Evolutionary conservation across 2,888 invertebrate species (phyloP).

Genomic region (Pocota personata): DNA sequence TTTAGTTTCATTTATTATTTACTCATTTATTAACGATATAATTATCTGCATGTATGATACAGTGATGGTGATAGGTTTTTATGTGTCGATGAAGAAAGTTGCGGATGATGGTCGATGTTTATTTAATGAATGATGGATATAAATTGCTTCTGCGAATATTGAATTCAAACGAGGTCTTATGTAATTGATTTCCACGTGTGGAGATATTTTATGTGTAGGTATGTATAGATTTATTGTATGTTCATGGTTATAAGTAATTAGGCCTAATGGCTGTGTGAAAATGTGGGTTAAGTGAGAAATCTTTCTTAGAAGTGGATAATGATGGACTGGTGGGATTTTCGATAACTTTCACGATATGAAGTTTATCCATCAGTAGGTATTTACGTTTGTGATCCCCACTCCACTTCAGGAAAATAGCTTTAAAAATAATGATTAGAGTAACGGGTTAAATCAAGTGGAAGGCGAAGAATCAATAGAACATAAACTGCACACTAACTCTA

Average conservation of each 20-base stretch:
- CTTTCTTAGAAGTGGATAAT: slow-evolving; percentile 1
- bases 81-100: slow-evolving; percentile 8
- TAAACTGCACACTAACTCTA: too few relatives aligned
- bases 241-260: slow-evolving; percentile 16
- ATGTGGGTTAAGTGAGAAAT: slow-evolving; percentile 26
- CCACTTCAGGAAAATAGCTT: too few relatives aligned
- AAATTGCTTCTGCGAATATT: slow-evolving; percentile 24
- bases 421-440: too few relatives aligned
- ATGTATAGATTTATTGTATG: neutral
- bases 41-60: neutral
- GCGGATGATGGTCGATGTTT: neutral
- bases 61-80: neutral
- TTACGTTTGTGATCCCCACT: too few relatives aligned
- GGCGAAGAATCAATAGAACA: too few relatives aligned
- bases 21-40: neutral
- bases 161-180: neutral
- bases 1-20: neutral
- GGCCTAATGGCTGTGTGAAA: slow-evolving; percentile 4
- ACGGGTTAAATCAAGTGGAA: too few relatives aligned
- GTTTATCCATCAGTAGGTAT: too few relatives aligned
- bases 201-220: neutral
- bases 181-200: slow-evolving; percentile 9
- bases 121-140: slow-evolving; percentile 11
- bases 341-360: neutral
- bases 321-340: neutral